Evolutionary conservation across 2,797 vertebrate genomes (phyloP).

Genomic region (Sparus aurata): DNA sequence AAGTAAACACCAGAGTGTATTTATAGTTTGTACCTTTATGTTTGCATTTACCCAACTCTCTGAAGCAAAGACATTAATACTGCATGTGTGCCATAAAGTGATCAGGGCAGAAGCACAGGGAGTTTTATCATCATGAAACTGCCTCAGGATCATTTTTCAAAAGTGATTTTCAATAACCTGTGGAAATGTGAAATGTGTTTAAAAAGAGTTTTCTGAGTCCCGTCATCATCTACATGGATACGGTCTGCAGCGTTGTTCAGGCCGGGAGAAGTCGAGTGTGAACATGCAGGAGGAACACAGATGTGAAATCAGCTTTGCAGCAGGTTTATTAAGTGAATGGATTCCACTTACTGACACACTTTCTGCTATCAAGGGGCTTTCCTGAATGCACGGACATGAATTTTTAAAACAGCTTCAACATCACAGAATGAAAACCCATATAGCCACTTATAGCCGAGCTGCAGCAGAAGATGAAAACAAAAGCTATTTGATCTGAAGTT

Average conservation of each 20-base stretch:
- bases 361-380: conserved; percentile 11
- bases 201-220: neutral
- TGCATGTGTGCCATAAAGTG: neutral
- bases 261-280: neutral
- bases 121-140: neutral
- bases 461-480: neutral
- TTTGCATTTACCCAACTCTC: neutral
- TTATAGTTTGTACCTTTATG: neutral
- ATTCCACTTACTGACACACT: neutral
- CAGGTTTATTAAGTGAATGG: neutral
- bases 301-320: conserved; percentile 22
- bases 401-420: conserved; percentile 23
- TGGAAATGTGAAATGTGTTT: neutral
- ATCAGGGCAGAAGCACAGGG: neutral
- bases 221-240: neutral
- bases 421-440: neutral
- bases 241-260: neutral
- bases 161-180: neutral
- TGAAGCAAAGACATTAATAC: neutral
- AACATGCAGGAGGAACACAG: conserved; percentile 1
- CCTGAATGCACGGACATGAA: neutral
- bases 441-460: neutral
- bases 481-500: neutral
- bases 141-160: neutral
- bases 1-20: neutral